Evolutionary conservation across 2,113 vertebrate species (phyloP), one percentile per base, ranked within the genome.

Genomic region (Cariama cristata): DNA sequence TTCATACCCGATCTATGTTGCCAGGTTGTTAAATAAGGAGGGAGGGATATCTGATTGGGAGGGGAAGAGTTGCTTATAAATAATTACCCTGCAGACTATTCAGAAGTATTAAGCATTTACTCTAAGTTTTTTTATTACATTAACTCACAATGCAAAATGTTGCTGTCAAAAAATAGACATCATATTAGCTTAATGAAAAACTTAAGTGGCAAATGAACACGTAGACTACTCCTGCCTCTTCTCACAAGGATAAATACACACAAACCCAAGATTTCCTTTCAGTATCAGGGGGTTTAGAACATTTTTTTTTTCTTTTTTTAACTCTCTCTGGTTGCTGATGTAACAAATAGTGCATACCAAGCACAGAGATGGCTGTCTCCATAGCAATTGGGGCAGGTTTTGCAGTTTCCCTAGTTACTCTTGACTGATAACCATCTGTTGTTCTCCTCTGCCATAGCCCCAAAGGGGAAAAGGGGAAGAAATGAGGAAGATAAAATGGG

Each of bases 351-450:
- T 94, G 97, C 96, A 98, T 97, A 97, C 96, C 88, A 96, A 98
- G 97, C 93, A 89, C 96, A 98, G 98, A 98, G 97, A 97, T 97
- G 97, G 81, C 97, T 97, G 98, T 98, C 98, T 98, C 98, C 98
- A 98, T 98, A 98, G 98, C 60, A 96, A 98, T 98, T 94, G 96
- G 97, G 98, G 98, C 97, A 98, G 98, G 96, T 98, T 97, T 96
- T 91, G 93, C 88, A 55, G 98, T 98, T 98, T 98, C 98, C 98
- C 97, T 98, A 98, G 98, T 98, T 98, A 98, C 97, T 98, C 94
- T 94, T 97, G 97, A 97, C 98, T 85, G 97, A 98, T 98, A 98
- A 98, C 98, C 98, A 97, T 98, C 98, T 98, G 97, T 97, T 97
- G 96, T 93, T 98, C 96, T 95, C 97, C 93, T 96, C 75, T 84